Conservation (phyloP, 2,888 invertebrate species). For the Lithophane leautieri region DNA sequence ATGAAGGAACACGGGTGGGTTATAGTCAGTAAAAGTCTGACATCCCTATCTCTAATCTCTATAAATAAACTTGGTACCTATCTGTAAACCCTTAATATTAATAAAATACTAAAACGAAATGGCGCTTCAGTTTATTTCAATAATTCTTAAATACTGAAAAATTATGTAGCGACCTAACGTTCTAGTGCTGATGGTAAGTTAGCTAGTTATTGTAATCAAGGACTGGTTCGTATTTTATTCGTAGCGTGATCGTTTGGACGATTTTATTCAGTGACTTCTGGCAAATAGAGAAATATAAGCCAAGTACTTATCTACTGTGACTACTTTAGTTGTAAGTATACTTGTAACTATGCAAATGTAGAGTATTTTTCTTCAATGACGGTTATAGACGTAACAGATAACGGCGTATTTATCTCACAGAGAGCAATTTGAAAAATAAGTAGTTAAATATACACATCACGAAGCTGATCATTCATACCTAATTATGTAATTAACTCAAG, state of each 20-base stretch:
- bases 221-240: not conserved
- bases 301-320: not conserved
- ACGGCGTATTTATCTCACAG: constrained; percentile 13
- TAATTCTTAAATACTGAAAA: not conserved
- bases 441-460: constrained; percentile 36
- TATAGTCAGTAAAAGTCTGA: too few relatives aligned
- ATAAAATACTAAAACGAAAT: not conserved
- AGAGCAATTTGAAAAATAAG: constrained; percentile 38
- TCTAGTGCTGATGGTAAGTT: not conserved
- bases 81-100: not conserved
- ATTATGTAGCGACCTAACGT: not conserved
- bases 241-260: not conserved
- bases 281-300: not conserved
- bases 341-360: not conserved
- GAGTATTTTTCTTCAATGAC: not conserved
- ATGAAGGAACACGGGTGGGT: too few relatives aligned
- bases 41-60: too few relatives aligned
- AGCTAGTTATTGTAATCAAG: not conserved
- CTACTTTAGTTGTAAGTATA: not conserved
- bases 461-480: constrained; percentile 49
- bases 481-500: constrained; percentile 55
- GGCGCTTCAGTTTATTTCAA: not conserved
- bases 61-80: constrained; percentile 10
- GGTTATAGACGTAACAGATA: not conserved
- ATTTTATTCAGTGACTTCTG: not conserved